A percentile compares a stretch with the other conserved stretches of the same genome.
Evolutionary conservation across 1,140 invertebrate genomes (phyloP).

Genomic region (Zaprionus gabonicus): DNA sequence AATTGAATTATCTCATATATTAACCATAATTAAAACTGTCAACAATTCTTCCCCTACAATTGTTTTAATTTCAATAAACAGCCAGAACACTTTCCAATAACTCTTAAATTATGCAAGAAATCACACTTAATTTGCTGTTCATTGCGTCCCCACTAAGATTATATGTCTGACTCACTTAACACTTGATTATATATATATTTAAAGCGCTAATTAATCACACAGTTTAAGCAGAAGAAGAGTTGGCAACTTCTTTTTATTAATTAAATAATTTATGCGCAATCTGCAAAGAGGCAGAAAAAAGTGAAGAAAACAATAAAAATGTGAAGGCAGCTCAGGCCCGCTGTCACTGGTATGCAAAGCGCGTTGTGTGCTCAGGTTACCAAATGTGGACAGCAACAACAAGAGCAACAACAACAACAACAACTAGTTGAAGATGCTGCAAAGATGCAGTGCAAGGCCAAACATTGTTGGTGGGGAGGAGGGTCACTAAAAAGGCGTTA

Average conservation of each 20-base stretch:
- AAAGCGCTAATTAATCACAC: background rate
- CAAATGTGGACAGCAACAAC: background rate
- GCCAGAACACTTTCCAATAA: background rate
- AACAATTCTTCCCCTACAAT: background rate
- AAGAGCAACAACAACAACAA: background rate
- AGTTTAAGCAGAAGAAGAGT: background rate
- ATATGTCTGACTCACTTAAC: background rate
- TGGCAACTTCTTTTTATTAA: conserved; percentile 1
- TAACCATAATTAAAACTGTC: no score
- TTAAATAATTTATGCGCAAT: conserved; percentile 6
- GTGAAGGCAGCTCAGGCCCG: background rate
- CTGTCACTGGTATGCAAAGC: background rate
- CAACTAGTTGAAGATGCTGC: background rate
- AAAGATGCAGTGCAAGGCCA: background rate
- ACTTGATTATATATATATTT: background rate
- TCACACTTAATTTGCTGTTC: background rate
- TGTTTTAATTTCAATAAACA: background rate
- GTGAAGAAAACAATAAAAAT: background rate
- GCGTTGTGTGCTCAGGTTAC: conserved; percentile 9
- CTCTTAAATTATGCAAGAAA: background rate
- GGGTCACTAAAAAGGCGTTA: conserved; percentile 64
- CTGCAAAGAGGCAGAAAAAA: background rate
- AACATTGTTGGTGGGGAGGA: background rate
- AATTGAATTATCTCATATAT: no score
- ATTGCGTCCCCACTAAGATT: background rate